These are phyloP conservation scores for Leuciscus idus DNA, from an alignment of 2,113 vertebrate genomes.

Conservation along the genomic window DNA sequence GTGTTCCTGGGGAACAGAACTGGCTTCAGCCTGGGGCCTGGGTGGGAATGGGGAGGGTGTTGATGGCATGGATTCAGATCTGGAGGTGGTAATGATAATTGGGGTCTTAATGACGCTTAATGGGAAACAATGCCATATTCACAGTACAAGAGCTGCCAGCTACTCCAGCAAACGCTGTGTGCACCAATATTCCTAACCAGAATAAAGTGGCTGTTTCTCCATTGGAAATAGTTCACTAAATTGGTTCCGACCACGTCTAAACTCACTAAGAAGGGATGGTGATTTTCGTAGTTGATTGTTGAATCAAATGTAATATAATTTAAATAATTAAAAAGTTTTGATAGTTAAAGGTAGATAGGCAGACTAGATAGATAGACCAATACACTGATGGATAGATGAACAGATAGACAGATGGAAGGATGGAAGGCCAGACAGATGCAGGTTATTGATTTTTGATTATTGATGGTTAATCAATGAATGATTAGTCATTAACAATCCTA, in stretches of 20 bases:
- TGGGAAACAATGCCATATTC: slow-evolving; percentile 62
- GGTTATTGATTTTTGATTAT: neutral
- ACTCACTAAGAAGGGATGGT: neutral
- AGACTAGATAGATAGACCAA: neutral
- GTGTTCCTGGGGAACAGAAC: slow-evolving; percentile 57
- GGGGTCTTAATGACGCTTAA: slow-evolving; percentile 69
- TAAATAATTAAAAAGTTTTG: neutral
- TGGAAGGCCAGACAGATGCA: neutral
- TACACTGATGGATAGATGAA: neutral
- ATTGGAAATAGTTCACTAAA: slow-evolving; percentile 37
- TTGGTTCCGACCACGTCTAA: slow-evolving; percentile 6
- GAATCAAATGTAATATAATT: neutral
- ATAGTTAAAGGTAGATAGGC: neutral
- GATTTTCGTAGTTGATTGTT: neutral
- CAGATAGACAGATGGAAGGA: neutral
- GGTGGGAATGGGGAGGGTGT: slow-evolving; percentile 51
- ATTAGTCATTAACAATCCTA: neutral
- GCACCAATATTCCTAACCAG: slow-evolving; percentile 53
- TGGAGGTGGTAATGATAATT: slow-evolving; percentile 70
- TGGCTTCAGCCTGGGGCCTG: slow-evolving; percentile 42
- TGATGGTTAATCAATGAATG: neutral
- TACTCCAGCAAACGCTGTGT: slow-evolving; percentile 50
- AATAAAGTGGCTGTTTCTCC: slow-evolving; percentile 37
- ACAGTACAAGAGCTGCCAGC: slow-evolving; percentile 70
- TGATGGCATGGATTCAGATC: slow-evolving; percentile 44